Evolutionary conservation across 2,888 invertebrate genomes (phyloP), one percentile per base, ranked within the genome.

Genomic region (Aphelenchoides bicaudatus): DNA sequence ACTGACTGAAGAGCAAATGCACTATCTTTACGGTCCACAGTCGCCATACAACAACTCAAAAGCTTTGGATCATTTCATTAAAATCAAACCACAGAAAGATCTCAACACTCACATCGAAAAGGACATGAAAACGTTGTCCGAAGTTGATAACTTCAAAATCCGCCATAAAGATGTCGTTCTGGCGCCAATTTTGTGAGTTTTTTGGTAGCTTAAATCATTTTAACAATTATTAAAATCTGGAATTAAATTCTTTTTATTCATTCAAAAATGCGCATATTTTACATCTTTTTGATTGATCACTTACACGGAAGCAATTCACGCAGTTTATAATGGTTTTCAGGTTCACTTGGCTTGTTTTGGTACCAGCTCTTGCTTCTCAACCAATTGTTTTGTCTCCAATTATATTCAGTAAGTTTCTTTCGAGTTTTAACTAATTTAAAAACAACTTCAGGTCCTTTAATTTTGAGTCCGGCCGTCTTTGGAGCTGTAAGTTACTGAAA

Each of bases 321-420:
- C n/a, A n/a, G n/a, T n/a, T n/a, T n/a, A n/a, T n/a, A n/a, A n/a
- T n/a, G n/a, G n/a, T n/a, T n/a, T n/a, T n/a, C n/a, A n/a, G n/a
- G n/a, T 62, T 62, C 27, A 23, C 28, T 19, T 19, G 16, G 29
- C 6, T 29, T 10, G 21, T 54, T 1, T 57, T 30, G 2, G 27
- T n/a, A 10, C 34, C 23, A 6, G 1, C 72, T 13, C 72, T 73
- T 23, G 72, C 69, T 4, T 65, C 73, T 16, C 73, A 72, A 25
- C 77, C 72, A 5, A 61, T 72, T 55, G 60, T 73, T 19, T 62
- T 73, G 29, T 70, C 71, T 3, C 73, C 73, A 0, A 58, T 68
- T 23, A 63, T 71, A 25, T 47, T 72, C 6, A 66, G 58, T 16
- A 34, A 34, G n/a, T 10, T 34, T 34, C 34, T 34, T 34, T 34